Evolutionary conservation across 2,113 vertebrate genomes (phyloP).

Genomic region (Macquaria ambigua): DNA sequence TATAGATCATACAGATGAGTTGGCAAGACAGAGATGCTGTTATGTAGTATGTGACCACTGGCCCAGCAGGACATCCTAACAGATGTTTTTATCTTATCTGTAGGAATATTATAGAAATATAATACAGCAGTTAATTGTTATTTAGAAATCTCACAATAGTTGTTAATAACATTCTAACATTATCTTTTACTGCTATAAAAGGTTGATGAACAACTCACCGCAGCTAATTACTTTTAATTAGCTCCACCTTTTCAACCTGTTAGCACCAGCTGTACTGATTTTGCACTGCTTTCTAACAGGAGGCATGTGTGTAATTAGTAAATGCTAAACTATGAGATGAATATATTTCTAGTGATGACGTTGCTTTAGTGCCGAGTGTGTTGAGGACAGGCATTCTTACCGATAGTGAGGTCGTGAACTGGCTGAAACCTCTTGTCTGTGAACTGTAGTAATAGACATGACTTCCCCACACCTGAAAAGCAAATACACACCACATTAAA

Average conservation of each 20-base stretch:
- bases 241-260: background rate
- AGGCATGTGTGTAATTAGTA: too few relatives aligned
- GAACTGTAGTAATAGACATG: constrained; percentile 99
- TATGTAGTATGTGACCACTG: background rate
- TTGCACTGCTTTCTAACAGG: background rate
- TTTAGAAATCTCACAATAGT: background rate
- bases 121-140: background rate
- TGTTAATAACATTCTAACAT: background rate
- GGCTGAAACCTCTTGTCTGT: constrained; percentile 99
- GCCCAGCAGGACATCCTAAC: background rate
- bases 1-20: background rate
- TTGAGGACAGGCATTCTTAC: constrained; percentile 82
- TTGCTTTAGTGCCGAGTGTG: background rate
- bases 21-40: background rate
- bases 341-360: background rate
- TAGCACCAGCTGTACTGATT: background rate
- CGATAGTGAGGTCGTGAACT: constrained; percentile 98
- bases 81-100: background rate
- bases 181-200: background rate
- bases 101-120: background rate
- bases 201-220: background rate
- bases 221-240: background rate
- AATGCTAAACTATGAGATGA: background rate
- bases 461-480: constrained; percentile 97
- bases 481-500: constrained; percentile 23